Conservation (phyloP, 2,888 invertebrate species). For the Embidobia sp. region DNA sequence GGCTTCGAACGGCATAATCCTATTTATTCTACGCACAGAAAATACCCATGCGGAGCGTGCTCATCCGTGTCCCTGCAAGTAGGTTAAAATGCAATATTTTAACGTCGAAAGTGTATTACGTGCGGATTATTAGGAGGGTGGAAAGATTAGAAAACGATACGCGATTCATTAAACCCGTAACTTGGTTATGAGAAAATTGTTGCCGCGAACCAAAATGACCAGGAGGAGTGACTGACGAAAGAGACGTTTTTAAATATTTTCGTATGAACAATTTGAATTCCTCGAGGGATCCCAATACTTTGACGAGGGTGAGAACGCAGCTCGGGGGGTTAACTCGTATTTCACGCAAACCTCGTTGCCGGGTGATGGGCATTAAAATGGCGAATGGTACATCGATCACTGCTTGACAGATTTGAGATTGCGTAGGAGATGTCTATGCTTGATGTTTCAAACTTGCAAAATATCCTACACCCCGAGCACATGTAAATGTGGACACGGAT, state of each 20-base stretch:
- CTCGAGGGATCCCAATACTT: conserved; percentile 77
- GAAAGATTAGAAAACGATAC: conserved; percentile 12
- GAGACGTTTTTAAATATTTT: conserved; percentile 63
- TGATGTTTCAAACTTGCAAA: conserved; percentile 61
- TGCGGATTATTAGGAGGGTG: conserved; percentile 17
- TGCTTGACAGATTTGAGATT: conserved; percentile 81
- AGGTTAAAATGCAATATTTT: conserved; percentile 48
- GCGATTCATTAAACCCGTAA: conserved; percentile 26
- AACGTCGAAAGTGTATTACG: conserved; percentile 21
- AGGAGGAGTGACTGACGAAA: background rate
- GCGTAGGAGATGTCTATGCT: conserved; percentile 69
- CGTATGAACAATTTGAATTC: conserved; percentile 77
- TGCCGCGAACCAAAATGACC: conserved; percentile 7
- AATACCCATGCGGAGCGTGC: conserved; percentile 10
- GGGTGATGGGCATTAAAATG: conserved; percentile 79
- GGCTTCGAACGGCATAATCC: conserved; percentile 71
- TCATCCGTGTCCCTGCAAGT: conserved; percentile 4
- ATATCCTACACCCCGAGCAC: conserved; percentile 41
- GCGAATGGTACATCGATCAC: conserved; percentile 80
- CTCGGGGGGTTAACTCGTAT: conserved; percentile 76
- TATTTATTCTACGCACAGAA: conserved; percentile 64
- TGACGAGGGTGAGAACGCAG: conserved; percentile 76
- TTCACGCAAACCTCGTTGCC: conserved; percentile 76
- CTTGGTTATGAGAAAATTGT: conserved; percentile 18
- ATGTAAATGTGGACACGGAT: conserved; percentile 62